These are phyloP conservation scores for Danaus melanippus DNA, from an alignment of 1,140 invertebrate species.

Conservation along the genomic window DNA sequence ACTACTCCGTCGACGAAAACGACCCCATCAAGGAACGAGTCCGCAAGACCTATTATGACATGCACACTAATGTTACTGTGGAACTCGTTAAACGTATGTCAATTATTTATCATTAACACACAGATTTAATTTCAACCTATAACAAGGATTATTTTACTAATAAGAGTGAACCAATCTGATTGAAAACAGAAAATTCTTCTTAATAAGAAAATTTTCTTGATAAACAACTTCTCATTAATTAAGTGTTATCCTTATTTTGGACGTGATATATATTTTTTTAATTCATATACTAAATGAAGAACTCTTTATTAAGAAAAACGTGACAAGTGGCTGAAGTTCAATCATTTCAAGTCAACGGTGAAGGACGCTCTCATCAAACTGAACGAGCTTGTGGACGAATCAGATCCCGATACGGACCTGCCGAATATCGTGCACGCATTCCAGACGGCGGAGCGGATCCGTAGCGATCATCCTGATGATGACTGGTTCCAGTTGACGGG, in stretches of 20 bases:
- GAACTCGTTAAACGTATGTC: conserved; percentile 83
- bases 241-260: too few relatives aligned
- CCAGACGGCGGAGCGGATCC: conserved; percentile 95
- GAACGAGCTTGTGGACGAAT: conserved; percentile 95
- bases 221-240: too few relatives aligned
- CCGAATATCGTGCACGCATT: conserved; percentile 97
- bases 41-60: conserved; percentile 83
- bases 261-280: too few relatives aligned
- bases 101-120: background rate
- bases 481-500: conserved; percentile 97
- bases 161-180: too few relatives aligned
- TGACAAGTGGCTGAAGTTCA: conserved; percentile 86
- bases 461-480: conserved; percentile 85
- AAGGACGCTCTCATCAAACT: conserved; percentile 90
- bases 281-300: too few relatives aligned
- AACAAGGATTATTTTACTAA: too few relatives aligned
- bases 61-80: conserved; percentile 91
- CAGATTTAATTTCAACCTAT: too few relatives aligned
- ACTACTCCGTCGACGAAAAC: conserved; percentile 79
- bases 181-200: too few relatives aligned
- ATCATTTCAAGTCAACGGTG: conserved; percentile 86
- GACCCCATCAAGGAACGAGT: conserved; percentile 88
- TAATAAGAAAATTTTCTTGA: too few relatives aligned
- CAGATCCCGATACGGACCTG: conserved; percentile 92
- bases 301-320: too few relatives aligned